phyloP scores from a whole-genome alignment of 2,888 invertebrate genomes.

The Tachina lurida region DNA sequence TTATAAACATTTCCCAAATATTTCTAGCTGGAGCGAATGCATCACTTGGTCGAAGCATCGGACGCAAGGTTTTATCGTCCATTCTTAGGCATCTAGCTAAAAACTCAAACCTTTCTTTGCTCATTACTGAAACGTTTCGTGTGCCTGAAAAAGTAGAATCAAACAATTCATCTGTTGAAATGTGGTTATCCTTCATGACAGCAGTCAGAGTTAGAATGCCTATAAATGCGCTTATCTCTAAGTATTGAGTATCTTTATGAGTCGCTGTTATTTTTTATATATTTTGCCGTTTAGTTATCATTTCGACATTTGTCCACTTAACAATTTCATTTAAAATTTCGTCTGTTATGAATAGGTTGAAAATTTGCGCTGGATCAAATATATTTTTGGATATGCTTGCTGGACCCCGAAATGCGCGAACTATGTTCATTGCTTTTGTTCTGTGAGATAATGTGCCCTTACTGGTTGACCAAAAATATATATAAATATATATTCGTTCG shows the following conservation, averaged over 20 bases:
- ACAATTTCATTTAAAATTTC: conserved; percentile 18
- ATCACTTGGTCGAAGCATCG: conserved; percentile 26
- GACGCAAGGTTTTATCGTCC: conserved; percentile 34
- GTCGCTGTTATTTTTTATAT: not conserved
- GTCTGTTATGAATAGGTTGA: conserved; percentile 12
- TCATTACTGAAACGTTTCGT: not conserved
- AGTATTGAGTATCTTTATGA: not conserved
- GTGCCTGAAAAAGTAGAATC: not conserved
- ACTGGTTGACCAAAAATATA: conserved; percentile 13
- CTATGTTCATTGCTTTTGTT: not conserved
- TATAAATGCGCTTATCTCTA: conserved; percentile 3
- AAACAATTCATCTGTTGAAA: not conserved
- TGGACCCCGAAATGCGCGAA: not conserved
- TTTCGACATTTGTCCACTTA: conserved; percentile 21
- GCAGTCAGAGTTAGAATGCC: conserved; percentile 6
- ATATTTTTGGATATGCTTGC: conserved; percentile 4
- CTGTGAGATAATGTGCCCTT: conserved; percentile 17
- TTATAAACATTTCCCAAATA: conserved; percentile 14
- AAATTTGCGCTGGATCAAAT: conserved; percentile 5
- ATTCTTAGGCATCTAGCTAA: conserved; percentile 23
- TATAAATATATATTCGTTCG: conserved; percentile 5
- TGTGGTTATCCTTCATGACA: conserved; percentile 4
- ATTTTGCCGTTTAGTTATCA: not conserved
- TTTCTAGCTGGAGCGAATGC: conserved; percentile 16
- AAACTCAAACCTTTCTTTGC: conserved; percentile 9